Conservation (phyloP, 1,140 invertebrate genomes). For the Neodiprion fabricii region DNA sequence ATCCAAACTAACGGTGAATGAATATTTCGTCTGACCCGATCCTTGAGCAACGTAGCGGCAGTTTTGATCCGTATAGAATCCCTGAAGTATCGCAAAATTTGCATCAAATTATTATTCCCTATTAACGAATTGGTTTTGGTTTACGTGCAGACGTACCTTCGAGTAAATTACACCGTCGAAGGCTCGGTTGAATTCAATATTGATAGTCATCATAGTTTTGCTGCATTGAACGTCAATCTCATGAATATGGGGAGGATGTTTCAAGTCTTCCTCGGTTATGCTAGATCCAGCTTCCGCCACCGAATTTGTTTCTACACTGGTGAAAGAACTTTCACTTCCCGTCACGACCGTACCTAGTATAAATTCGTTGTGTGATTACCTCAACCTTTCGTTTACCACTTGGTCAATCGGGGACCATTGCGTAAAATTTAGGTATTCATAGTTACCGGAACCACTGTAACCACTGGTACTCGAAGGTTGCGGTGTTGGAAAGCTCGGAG, state of each 20-base stretch:
- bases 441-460: neutral
- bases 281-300: neutral
- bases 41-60: conserved; percentile 78
- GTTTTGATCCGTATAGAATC: conserved; percentile 72
- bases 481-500: conserved; percentile 45
- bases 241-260: conserved; percentile 78
- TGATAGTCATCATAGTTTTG: conserved; percentile 84
- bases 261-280: conserved; percentile 55
- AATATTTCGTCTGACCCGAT: conserved; percentile 72
- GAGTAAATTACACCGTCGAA: conserved; percentile 85
- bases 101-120: neutral
- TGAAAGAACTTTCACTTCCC: neutral
- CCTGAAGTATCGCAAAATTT: conserved; percentile 51
- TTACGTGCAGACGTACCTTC: conserved; percentile 61
- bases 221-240: conserved; percentile 78
- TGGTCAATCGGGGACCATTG: too few relatives aligned
- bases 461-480: neutral
- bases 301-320: neutral
- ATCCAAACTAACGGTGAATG: conserved; percentile 78
- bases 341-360: neutral
- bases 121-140: neutral
- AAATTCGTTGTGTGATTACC: neutral
- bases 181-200: conserved; percentile 77
- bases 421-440: neutral
- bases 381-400: too few relatives aligned